Evolutionary conservation across 2,888 invertebrate species (phyloP).

Genomic region (Pimpla rufipes): DNA sequence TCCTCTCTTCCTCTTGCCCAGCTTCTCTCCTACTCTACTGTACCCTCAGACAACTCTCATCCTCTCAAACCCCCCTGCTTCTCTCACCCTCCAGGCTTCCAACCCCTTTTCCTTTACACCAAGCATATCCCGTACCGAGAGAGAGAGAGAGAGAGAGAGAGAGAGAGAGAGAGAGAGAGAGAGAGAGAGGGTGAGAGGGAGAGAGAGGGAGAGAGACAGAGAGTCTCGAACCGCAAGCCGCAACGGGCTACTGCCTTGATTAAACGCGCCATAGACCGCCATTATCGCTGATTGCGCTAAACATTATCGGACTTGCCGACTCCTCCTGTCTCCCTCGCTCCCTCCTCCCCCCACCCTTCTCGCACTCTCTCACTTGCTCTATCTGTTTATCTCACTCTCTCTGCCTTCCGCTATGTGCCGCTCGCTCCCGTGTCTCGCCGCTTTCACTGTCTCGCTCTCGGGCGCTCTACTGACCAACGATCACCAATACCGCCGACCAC

Average conservation of each 20-base stretch:
- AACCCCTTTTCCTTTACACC: slow-evolving; percentile 81
- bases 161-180: slow-evolving; percentile 9
- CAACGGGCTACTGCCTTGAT: slow-evolving; percentile 85
- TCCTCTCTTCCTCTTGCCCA: slow-evolving; percentile 53
- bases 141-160: slow-evolving; percentile 20
- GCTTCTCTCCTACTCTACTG: slow-evolving; percentile 59
- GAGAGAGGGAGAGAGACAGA: slow-evolving; percentile 9
- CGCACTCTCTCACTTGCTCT: slow-evolving; percentile 51
- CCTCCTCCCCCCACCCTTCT: slow-evolving; percentile 65
- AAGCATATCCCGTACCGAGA: slow-evolving; percentile 65
- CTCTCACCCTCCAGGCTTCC: slow-evolving; percentile 63
- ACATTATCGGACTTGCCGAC: slow-evolving; percentile 83
- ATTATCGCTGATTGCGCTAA: slow-evolving; percentile 86
- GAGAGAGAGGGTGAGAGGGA: slow-evolving; percentile 42
- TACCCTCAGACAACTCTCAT: slow-evolving; percentile 63
- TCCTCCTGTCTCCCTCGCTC: slow-evolving; percentile 68
- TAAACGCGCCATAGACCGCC: slow-evolving; percentile 86
- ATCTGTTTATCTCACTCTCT: slow-evolving; percentile 53
- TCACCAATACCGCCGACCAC: slow-evolving; percentile 63
- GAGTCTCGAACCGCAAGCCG: slow-evolving; percentile 83
- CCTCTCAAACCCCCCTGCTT: slow-evolving; percentile 63
- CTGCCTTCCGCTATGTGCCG: slow-evolving; percentile 59
- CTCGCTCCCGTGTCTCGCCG: slow-evolving; percentile 46
- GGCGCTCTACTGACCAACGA: slow-evolving; percentile 50
- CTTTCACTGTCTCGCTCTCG: slow-evolving; percentile 39